A percentile compares a stretch with the other conserved stretches of the same genome.
Conservation (phyloP, 2,888 invertebrate genomes). For the Apamea monoglypha region DNA sequence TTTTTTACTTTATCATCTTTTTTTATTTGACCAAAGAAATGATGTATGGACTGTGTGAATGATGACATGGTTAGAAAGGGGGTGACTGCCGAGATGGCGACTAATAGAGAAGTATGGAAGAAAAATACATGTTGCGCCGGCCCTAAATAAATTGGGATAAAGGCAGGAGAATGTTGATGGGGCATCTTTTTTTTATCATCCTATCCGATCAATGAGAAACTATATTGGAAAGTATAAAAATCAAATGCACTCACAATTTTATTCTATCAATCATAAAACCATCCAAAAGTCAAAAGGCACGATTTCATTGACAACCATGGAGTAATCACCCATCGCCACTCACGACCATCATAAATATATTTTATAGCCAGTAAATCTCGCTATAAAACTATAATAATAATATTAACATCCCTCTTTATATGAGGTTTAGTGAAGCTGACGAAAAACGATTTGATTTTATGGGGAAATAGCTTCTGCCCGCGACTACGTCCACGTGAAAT, state of each 20-base stretch:
- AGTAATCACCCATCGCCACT: slow-evolving; percentile 38
- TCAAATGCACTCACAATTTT: background rate
- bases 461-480: background rate
- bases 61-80: too few species aligned
- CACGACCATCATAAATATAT: slow-evolving; percentile 57
- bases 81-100: too few species aligned
- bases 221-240: background rate
- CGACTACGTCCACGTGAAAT: background rate
- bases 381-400: slow-evolving; percentile 70
- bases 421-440: slow-evolving; percentile 22
- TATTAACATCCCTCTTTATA: slow-evolving; percentile 46
- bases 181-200: background rate
- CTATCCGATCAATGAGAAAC: too few species aligned
- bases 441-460: slow-evolving; percentile 6
- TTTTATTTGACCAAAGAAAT: too few species aligned
- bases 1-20: too few species aligned
- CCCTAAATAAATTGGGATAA: too few species aligned
- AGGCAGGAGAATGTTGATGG: background rate
- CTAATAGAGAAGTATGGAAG: too few species aligned
- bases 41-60: background rate
- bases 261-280: background rate
- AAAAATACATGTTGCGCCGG: too few species aligned
- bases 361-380: slow-evolving; percentile 65
- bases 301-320: slow-evolving; percentile 31
- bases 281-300: background rate